Evolutionary conservation across 2,113 vertebrate genomes (phyloP).

Genomic region (Brachypodius melanocephalos): DNA sequence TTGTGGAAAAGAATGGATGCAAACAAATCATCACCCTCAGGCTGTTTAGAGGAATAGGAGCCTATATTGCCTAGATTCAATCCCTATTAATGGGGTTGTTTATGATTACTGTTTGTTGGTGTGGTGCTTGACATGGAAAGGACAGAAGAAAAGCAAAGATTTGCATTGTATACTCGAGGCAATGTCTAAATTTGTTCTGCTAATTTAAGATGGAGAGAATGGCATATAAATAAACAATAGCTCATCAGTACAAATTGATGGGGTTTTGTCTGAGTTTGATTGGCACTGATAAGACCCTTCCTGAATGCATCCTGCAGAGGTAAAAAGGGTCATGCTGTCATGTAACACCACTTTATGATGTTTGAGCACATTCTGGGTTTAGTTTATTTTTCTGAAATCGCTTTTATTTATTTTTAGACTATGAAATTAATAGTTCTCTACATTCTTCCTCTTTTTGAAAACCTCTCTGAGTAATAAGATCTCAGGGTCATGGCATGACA

Average conservation of each 20-base stretch:
- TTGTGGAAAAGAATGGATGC: neutral
- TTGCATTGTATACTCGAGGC: neutral
- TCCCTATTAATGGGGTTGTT: neutral
- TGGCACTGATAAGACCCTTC: neutral
- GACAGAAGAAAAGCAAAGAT: neutral
- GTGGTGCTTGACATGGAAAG: neutral
- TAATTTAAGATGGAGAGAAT: neutral
- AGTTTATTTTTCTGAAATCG: neutral
- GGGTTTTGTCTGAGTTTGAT: neutral
- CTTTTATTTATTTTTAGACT: slow-evolving; percentile 2
- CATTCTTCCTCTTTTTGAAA: neutral
- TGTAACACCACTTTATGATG: neutral
- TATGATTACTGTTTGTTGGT: neutral
- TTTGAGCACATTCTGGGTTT: neutral
- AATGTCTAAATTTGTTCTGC: neutral
- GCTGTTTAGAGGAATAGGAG: neutral
- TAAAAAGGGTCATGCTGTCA: neutral
- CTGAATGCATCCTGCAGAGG: neutral
- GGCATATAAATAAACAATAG: neutral
- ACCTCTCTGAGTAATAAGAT: neutral
- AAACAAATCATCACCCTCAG: neutral
- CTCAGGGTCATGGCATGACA: neutral
- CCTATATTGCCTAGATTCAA: neutral
- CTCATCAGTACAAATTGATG: neutral
- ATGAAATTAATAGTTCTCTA: neutral